A percentile compares a stretch with the other conserved stretches of the same genome.
phyloP scores from a whole-genome alignment of 2,888 invertebrate genomes.

The Leptopilina drosophilae region DNA sequence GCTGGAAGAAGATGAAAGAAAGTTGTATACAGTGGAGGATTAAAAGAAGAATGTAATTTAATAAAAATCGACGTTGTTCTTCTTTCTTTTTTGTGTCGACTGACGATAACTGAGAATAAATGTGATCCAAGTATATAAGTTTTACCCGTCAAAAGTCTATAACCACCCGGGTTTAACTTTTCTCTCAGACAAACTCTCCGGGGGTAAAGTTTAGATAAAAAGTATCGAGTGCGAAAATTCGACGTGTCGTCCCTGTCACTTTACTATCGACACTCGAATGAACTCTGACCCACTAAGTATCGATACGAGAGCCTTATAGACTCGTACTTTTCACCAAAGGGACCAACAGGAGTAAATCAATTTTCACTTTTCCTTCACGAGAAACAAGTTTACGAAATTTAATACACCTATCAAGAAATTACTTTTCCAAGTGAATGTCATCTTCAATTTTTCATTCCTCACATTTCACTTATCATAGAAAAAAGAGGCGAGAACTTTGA shows the following conservation, averaged over 20 bases:
- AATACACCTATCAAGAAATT: conserved; percentile 35
- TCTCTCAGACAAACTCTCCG: conserved; percentile 57
- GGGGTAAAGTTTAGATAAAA: conserved; percentile 59
- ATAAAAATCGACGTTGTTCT: neutral
- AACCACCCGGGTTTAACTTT: conserved; percentile 61
- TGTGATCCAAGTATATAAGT: conserved; percentile 23
- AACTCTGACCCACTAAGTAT: conserved; percentile 38
- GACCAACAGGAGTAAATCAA: conserved; percentile 35
- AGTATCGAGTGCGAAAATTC: conserved; percentile 38
- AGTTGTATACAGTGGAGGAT: no score
- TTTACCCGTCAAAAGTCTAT: conserved; percentile 62
- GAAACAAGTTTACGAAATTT: conserved; percentile 26
- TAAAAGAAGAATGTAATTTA: conserved; percentile 1
- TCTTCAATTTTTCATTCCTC: neutral
- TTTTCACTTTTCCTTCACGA: conserved; percentile 33
- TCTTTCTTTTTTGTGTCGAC: neutral
- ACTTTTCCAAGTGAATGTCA: conserved; percentile 16
- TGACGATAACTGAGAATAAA: conserved; percentile 18
- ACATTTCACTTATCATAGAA: neutral
- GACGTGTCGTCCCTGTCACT: conserved; percentile 35
- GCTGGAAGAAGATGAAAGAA: neutral
- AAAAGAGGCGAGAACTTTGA: neutral
- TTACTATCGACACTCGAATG: conserved; percentile 36
- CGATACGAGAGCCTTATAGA: conserved; percentile 24
- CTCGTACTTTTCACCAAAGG: conserved; percentile 32